A percentile compares a stretch with the other conserved stretches of the same genome.
Conservation (phyloP, 2,113 vertebrate genomes). For the Syngnathus scovelli region DNA sequence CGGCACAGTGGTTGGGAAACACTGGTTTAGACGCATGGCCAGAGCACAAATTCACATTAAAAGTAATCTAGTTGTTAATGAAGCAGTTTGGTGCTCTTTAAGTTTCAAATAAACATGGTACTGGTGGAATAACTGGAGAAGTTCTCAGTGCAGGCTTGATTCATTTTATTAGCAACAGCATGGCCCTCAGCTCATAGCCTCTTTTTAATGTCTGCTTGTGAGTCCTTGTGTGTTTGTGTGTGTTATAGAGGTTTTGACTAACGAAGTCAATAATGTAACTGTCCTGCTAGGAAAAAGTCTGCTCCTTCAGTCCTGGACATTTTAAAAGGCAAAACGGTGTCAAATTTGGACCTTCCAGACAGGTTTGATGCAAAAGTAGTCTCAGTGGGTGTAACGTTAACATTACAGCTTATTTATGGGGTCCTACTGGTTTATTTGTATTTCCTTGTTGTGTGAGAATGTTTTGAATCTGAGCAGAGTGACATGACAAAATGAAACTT, state of each 20-base stretch:
- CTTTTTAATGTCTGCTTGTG: background rate
- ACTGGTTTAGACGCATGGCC: slow-evolving; percentile 36
- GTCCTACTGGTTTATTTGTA: slow-evolving; percentile 29
- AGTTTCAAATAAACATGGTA: slow-evolving; percentile 6
- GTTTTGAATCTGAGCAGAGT: slow-evolving; percentile 1
- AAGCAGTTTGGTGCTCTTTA: slow-evolving; percentile 8
- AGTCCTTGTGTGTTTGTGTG: slow-evolving; percentile 22
- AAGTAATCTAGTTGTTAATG: background rate
- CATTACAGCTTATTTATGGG: slow-evolving; percentile 27
- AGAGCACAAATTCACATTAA: slow-evolving; percentile 4
- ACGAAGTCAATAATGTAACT: slow-evolving; percentile 48
- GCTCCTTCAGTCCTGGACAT: slow-evolving; percentile 37
- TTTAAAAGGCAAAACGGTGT: slow-evolving; percentile 33
- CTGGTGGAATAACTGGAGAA: background rate
- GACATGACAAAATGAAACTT: background rate
- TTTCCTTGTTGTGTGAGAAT: background rate
- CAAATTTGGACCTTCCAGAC: slow-evolving; percentile 44
- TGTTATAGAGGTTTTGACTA: slow-evolving; percentile 6
- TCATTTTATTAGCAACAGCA: slow-evolving; percentile 40
- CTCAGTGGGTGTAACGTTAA: slow-evolving; percentile 30
- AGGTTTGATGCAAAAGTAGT: slow-evolving; percentile 54
- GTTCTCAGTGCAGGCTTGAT: slow-evolving; percentile 6
- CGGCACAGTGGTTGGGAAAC: no score
- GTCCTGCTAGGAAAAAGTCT: slow-evolving; percentile 65
- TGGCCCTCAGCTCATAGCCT: slow-evolving; percentile 22